Evolutionary conservation across 2,888 invertebrate species (phyloP).

Genomic region (Tachina fera): DNA sequence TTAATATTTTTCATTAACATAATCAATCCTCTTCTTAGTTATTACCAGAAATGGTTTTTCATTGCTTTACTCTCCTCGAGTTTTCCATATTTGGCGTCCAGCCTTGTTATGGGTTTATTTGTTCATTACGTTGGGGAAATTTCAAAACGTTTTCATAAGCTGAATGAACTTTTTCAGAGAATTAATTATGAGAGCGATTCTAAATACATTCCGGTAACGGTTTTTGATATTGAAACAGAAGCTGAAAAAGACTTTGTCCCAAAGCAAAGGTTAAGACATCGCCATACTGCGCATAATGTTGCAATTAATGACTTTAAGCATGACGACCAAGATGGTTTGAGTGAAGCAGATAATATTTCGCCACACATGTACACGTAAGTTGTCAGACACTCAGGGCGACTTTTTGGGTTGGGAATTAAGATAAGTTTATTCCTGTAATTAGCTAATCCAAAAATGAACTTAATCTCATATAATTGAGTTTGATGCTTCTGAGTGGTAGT

Average conservation of each 20-base stretch:
- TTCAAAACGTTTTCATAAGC: conserved; percentile 78
- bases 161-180: conserved; percentile 79
- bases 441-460: too few relatives aligned
- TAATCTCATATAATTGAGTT: too few relatives aligned
- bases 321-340: conserved; percentile 24
- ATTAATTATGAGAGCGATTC: conserved; percentile 80
- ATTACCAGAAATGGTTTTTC: conserved; percentile 75
- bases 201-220: conserved; percentile 76
- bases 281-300: conserved; percentile 55
- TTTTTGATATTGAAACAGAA: conserved; percentile 80
- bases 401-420: too few relatives aligned
- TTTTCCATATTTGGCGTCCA: conserved; percentile 79
- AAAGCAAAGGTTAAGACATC: conserved; percentile 63
- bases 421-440: too few relatives aligned
- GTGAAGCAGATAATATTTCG: conserved; percentile 25
- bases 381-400: neutral
- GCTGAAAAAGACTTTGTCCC: conserved; percentile 58
- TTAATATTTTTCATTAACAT: neutral
- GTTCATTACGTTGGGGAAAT: conserved; percentile 80
- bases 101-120: conserved; percentile 81
- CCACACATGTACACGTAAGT: neutral
- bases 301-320: conserved; percentile 11
- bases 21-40: conserved; percentile 12
- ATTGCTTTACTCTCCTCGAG: conserved; percentile 77
- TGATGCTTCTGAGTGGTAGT: too few relatives aligned